Evolutionary conservation across 2,113 vertebrate genomes (phyloP).

Genomic region (Phaetusa simplex): DNA sequence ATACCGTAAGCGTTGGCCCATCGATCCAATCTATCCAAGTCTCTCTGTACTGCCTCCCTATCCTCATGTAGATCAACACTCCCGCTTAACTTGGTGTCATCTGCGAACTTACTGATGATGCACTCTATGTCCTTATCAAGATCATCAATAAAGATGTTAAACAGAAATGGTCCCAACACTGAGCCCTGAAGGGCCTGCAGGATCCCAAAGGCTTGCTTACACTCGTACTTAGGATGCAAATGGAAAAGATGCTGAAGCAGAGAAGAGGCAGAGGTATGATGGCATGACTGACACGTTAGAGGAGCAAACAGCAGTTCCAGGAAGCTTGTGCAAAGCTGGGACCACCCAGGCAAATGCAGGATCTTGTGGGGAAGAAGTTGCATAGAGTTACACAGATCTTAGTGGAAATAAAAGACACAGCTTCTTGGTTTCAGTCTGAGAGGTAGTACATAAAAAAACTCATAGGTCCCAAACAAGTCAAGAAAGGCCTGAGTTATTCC

Average conservation of each 20-base stretch:
- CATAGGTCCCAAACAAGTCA: background rate
- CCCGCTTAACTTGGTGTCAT: too few species aligned
- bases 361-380: background rate
- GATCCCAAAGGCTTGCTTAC: background rate
- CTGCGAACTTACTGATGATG: too few species aligned
- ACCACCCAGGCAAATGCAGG: background rate
- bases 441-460: background rate
- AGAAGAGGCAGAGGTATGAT: background rate
- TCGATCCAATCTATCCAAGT: too few species aligned
- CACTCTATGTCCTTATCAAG: too few species aligned
- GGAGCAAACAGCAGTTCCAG: background rate
- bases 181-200: background rate
- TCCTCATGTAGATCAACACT: too few species aligned
- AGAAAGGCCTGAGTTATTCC: background rate
- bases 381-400: background rate
- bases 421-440: background rate
- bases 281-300: background rate
- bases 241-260: background rate
- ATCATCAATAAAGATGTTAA: too few species aligned
- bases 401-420: background rate
- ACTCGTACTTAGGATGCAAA: background rate
- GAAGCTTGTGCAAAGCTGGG: background rate
- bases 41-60: too few species aligned
- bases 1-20: too few species aligned
- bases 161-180: too few species aligned